Conservation (phyloP, 2,888 invertebrate species). For the Chalcosyrphus nemorum region DNA sequence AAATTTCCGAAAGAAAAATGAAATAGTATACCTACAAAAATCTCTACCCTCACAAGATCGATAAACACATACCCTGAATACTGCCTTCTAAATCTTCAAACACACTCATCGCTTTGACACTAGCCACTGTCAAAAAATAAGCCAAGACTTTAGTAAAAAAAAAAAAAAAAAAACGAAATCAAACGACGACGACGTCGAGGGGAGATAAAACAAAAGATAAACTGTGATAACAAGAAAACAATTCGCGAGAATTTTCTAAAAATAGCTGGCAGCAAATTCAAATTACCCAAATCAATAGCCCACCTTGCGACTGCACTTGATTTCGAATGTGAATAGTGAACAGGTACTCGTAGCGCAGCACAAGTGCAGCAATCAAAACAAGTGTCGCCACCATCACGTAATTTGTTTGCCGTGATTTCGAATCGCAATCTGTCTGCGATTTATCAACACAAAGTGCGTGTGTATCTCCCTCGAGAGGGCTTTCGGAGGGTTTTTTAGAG, state of each 20-base stretch:
- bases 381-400: slow-evolving; percentile 47
- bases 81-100: neutral
- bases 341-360: no score
- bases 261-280: neutral
- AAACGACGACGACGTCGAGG: neutral
- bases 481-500: neutral
- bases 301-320: neutral
- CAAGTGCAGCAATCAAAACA: slow-evolving; percentile 10
- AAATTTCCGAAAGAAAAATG: no score
- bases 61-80: neutral
- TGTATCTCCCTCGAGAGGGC: neutral
- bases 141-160: neutral
- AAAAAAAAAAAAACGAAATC: no score
- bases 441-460: slow-evolving; percentile 8
- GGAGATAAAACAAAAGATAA: slow-evolving; percentile 46
- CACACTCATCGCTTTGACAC: slow-evolving; percentile 3
- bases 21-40: no score
- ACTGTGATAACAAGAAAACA: slow-evolving; percentile 38
- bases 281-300: neutral
- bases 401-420: slow-evolving; percentile 9
- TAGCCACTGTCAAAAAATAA: slow-evolving; percentile 14
- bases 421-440: neutral
- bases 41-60: neutral
- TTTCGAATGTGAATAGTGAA: neutral
- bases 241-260: neutral